Evolutionary conservation across 2,888 invertebrate species (phyloP), one percentile per base, ranked within the genome.

Genomic region (Pediacus dermestoides): DNA sequence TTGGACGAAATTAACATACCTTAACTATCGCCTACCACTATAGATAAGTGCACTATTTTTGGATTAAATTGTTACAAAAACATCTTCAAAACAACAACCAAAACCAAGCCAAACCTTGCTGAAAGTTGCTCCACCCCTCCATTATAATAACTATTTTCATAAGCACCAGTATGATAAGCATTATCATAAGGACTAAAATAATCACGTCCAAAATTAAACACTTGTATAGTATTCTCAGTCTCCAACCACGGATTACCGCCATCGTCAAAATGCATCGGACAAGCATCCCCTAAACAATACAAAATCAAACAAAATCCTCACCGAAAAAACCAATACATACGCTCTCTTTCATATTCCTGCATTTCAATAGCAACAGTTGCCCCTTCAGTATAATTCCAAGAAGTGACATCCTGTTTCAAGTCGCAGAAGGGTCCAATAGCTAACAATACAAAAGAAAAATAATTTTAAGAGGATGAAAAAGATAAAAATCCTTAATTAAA

Each of bases 181-280:
- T n/a, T n/a, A n/a, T n/a, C n/a, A n/a, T n/a, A n/a, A n/a, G n/a
- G n/a, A n/a, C 40, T 38, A 21, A 55, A 55, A 47, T 44, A 57
- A 30, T 51, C 53, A 23, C 39, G 46, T 3, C 76, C 76, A 69
- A 80, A 83, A 40, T 74, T 72, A 51, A 90, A 88, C 10, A 88
- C 70, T 66, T 83, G 82, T 15, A 88, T 76, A 34, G 74, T 79
- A 58, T 81, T 85, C 59, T 87, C 85, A 13, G 80, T 78, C 35
- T 76, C 73, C 1, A 75, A 58, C 88, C 88, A 94, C 0, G 94
- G 93, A 70, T 94, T 81, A 26, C 78, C 73, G 4, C 96, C 96
- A 63, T 95, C 94, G 61, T 96, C 94, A 63, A 95, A 97, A 65
- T 88, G 83, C 91, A 96, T 95, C 0, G 96, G 96, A 66, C 96